Conservation (phyloP, 2,113 vertebrate species). For the Poeciliopsis turrubarensis region DNA sequence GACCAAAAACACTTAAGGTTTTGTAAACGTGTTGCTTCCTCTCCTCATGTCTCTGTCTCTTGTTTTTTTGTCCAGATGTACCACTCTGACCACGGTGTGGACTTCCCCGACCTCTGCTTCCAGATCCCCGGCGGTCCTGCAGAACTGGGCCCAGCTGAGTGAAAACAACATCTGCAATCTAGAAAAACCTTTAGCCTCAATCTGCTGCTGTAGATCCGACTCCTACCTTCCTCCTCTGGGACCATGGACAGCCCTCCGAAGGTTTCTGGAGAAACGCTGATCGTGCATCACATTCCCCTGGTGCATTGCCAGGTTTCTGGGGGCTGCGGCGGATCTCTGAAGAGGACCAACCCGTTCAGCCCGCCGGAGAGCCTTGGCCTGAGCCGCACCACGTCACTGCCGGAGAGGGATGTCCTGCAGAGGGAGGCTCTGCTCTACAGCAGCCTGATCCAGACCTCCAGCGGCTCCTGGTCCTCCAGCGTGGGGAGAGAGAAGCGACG, state of each 20-base stretch:
- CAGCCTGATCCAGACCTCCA: conserved; percentile 86
- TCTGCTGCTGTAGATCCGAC: conserved; percentile 4
- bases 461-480: conserved; percentile 61
- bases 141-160: conserved; percentile 30
- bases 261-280: conserved; percentile 93
- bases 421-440: conserved; percentile 89
- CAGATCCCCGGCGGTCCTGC: conserved; percentile 47
- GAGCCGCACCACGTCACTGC: conserved; percentile 83
- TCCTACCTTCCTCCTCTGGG: conserved; percentile 2
- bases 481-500: conserved; percentile 53
- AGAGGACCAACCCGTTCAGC: conserved; percentile 87
- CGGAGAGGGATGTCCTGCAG: conserved; percentile 88
- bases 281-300: conserved; percentile 97
- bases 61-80: conserved; percentile 60
- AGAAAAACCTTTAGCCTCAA: background rate
- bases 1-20: too few species aligned
- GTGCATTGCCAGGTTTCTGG: conserved; percentile 95
- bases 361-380: conserved; percentile 85
- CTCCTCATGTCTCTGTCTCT: conserved; percentile 1
- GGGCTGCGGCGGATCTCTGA: conserved; percentile 77
- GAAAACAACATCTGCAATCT: conserved; percentile 16
- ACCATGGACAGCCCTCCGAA: conserved; percentile 94
- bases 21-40: background rate
- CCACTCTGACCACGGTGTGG: conserved; percentile 59
- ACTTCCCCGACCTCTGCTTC: conserved; percentile 58